Conservation (phyloP, 2,888 invertebrate species). For the Baronia brevicornis region DNA sequence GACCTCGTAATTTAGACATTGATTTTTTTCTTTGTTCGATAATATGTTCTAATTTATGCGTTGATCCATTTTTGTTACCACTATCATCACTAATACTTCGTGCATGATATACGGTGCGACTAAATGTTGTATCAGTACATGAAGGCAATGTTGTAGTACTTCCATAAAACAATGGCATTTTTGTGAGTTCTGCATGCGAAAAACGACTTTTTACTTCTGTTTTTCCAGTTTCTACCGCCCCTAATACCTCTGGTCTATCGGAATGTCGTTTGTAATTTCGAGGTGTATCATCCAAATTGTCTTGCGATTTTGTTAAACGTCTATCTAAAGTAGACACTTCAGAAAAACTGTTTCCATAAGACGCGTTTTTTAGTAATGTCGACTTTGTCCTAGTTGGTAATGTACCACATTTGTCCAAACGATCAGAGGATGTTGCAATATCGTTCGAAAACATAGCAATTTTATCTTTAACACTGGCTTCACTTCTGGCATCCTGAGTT, state of each 20-base stretch:
- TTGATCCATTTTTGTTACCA: slow-evolving; percentile 46
- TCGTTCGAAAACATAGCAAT: slow-evolving; percentile 89
- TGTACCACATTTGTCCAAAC: slow-evolving; percentile 60
- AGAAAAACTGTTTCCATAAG: slow-evolving; percentile 43
- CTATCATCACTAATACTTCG: slow-evolving; percentile 65
- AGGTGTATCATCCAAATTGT: slow-evolving; percentile 71
- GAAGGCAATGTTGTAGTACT: slow-evolving; percentile 59
- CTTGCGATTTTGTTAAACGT: slow-evolving; percentile 65
- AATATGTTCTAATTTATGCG: slow-evolving; percentile 81
- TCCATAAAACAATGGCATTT: slow-evolving; percentile 62
- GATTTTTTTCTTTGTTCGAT: slow-evolving; percentile 88
- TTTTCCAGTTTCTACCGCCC: slow-evolving; percentile 59
- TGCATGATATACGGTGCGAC: slow-evolving; percentile 49
- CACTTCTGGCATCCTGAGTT: slow-evolving; percentile 85
- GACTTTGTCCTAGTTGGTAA: slow-evolving; percentile 46
- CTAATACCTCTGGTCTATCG: slow-evolving; percentile 68
- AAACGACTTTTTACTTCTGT: slow-evolving; percentile 30
- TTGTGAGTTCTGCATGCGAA: slow-evolving; percentile 32
- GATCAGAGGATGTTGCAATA: slow-evolving; percentile 50
- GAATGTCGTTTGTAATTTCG: slow-evolving; percentile 47
- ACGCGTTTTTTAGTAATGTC: slow-evolving; percentile 42
- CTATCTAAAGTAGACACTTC: slow-evolving; percentile 58
- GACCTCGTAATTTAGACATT: slow-evolving; percentile 89
- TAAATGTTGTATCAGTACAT: slow-evolving; percentile 38
- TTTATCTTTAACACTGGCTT: slow-evolving; percentile 88